phyloP scores from a whole-genome alignment of 2,888 invertebrate genomes.

The Cantharis nigra region DNA sequence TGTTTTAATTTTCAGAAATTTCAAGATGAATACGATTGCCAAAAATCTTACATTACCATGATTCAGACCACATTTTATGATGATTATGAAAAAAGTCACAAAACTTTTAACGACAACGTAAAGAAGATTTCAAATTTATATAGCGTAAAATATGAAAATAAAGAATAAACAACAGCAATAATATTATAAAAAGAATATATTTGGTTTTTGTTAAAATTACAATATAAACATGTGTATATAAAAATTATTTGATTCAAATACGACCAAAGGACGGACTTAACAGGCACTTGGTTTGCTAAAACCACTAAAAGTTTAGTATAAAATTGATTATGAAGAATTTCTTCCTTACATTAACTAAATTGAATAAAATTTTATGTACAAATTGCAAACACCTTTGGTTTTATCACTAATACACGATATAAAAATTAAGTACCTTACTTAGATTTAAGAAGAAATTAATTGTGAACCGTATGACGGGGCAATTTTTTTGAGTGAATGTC shows the following conservation, averaged over 20 bases:
- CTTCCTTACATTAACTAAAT: background rate
- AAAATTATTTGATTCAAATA: constrained; percentile 12
- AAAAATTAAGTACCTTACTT: constrained; percentile 12
- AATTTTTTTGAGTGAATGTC: background rate
- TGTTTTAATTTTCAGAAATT: constrained; percentile 20
- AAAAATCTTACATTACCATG: constrained; percentile 20
- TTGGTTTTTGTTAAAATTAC: constrained; percentile 17
- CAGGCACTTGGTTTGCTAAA: constrained; percentile 20
- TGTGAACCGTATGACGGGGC: background rate
- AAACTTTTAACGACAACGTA: constrained; percentile 39
- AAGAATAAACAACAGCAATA: constrained; percentile 1
- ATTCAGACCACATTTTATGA: constrained; percentile 29
- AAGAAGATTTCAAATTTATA: constrained; percentile 39
- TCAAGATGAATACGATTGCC: constrained; percentile 12
- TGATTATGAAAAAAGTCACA: constrained; percentile 32
- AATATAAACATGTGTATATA: constrained; percentile 15
- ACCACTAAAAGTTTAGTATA: background rate
- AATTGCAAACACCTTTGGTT: constrained; percentile 37
- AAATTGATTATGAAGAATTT: background rate
- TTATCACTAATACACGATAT: constrained; percentile 22
- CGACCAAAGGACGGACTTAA: constrained; percentile 24
- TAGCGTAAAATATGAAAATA: constrained; percentile 41
- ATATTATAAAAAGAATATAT: constrained; percentile 3
- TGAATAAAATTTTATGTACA: constrained; percentile 20
- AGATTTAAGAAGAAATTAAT: background rate